These are phyloP conservation scores for Lasioglossum morio DNA, from an alignment of 2,888 invertebrate species.

Conservation along the genomic window DNA sequence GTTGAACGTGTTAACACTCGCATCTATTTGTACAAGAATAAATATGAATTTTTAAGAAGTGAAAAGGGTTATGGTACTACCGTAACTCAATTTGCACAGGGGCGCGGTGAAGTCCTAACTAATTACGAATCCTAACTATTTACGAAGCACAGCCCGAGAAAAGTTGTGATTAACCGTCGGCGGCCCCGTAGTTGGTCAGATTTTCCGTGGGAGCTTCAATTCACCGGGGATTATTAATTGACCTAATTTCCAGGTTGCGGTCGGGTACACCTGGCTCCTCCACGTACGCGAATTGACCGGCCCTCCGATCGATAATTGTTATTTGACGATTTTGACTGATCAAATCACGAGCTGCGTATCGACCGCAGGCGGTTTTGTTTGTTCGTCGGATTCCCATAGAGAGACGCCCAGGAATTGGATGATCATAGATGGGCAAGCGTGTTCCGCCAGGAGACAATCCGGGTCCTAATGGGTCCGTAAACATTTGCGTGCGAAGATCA, in stretches of 20 bases:
- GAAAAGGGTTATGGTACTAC: too few relatives aligned
- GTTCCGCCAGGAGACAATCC: slow-evolving; percentile 44
- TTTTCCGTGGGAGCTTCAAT: not conserved
- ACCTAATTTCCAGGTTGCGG: slow-evolving; percentile 44
- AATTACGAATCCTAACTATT: not conserved
- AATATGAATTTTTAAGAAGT: not conserved
- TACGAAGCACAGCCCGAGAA: not conserved
- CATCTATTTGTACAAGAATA: too few relatives aligned
- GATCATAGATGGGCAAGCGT: slow-evolving; percentile 35
- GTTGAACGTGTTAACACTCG: too few relatives aligned
- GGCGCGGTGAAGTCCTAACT: not conserved
- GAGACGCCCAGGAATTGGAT: slow-evolving; percentile 24
- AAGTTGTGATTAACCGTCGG: not conserved
- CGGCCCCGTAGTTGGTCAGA: not conserved
- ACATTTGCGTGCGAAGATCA: slow-evolving; percentile 79
- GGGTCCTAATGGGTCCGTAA: slow-evolving; percentile 78
- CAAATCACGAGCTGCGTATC: slow-evolving; percentile 44
- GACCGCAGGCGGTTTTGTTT: slow-evolving; percentile 53
- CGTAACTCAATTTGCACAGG: not conserved
- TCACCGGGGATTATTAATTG: slow-evolving; percentile 28
- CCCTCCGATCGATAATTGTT: slow-evolving; percentile 30
- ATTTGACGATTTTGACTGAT: slow-evolving; percentile 44
- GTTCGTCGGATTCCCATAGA: slow-evolving; percentile 21
- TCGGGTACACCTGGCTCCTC: not conserved
- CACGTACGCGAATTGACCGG: not conserved